Base-by-base conservation (phyloP, 2,888 invertebrate species). In the Lobophora halterata region DNA sequence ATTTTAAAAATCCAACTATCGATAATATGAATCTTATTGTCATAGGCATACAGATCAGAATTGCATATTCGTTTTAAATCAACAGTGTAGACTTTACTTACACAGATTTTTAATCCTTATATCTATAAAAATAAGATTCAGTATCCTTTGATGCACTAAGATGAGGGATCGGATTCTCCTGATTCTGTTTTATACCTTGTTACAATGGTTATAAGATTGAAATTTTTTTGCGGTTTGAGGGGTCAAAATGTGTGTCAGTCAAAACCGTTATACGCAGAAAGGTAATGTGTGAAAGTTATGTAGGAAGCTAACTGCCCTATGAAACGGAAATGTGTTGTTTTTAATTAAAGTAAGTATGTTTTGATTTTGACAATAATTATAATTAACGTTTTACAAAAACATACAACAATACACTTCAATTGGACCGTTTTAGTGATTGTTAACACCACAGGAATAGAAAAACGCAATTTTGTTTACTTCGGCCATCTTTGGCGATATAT, bases 281-380 rank as follows among this genome's bases (percentile, higher is more conserved):
- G 32, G 50, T 52, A 46, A 46, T 52, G 52, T 61, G 62, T 62
- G 62, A 64, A 64, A 64, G 62, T 59, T 42, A 43, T 46, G 43
- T 43, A 35, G 44, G 40, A 35, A 21, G 29, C 20, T 17, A 16
- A 14, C 17, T 21, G 13, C 9, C 27, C 20, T 27, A 11, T 17
- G 2, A 6, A 7, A 18, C 9, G 0, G 29, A 7, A 7, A 7
- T 7, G 17, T 3, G 11, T 10, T 9, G 6, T 17, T 27, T 14
- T 27, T 27, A 10, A 10, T 6, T n/a, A n/a, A n/a, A n/a, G n/a
- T n/a, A n/a, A n/a, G n/a, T n/a, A n/a, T n/a, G n/a, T n/a, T n/a
- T n/a, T n/a, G n/a, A n/a, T n/a, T n/a, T n/a, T n/a, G n/a, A n/a
- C n/a, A n/a, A n/a, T n/a, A n/a, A n/a, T n/a, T n/a, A n/a, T n/a